Percentiles rank a stretch among this genome's conserved stretches.
Evolutionary conservation across 2,888 invertebrate species (phyloP).

Genomic region (Eupithecia tripunctaria): DNA sequence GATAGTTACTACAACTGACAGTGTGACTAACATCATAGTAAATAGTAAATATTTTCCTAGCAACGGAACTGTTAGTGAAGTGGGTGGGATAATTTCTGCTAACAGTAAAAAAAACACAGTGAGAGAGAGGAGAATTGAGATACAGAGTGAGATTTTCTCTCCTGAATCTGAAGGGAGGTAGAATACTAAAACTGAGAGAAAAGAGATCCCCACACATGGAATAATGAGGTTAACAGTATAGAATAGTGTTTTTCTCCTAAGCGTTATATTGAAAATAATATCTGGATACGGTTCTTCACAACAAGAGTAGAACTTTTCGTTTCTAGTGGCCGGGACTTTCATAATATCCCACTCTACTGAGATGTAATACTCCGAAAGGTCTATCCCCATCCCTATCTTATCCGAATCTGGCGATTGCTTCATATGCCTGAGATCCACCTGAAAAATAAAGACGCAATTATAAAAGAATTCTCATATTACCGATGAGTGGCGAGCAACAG

Average conservation of each 20-base stretch:
- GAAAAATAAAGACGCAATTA: constrained; percentile 55
- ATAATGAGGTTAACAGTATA: constrained; percentile 99
- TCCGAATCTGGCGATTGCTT: constrained; percentile 94
- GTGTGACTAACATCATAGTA: constrained; percentile 96
- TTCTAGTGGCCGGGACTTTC: constrained; percentile 94
- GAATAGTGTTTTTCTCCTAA: constrained; percentile 97
- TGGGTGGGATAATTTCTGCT: constrained; percentile 97
- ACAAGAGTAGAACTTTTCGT: constrained; percentile 97
- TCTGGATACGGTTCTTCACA: constrained; percentile 98
- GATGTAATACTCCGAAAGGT: constrained; percentile 96
- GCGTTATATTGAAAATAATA: constrained; percentile 98
- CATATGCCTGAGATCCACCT: constrained; percentile 96
- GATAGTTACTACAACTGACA: constrained; percentile 96
- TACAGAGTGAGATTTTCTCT: constrained; percentile 98
- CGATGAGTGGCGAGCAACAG: constrained; percentile 30
- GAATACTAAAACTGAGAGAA: constrained; percentile 98
- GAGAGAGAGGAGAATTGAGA: constrained; percentile 95
- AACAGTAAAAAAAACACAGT: constrained; percentile 97
- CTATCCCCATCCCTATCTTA: constrained; percentile 94
- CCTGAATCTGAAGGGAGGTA: constrained; percentile 99
- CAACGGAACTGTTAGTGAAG: constrained; percentile 95
- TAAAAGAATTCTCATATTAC: constrained; percentile 24
- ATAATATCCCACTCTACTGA: constrained; percentile 99
- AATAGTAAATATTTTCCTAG: constrained; percentile 96
- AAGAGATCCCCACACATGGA: constrained; percentile 98